A percentile compares a stretch with the other conserved stretches of the same genome.
Conservation (phyloP, 1,140 invertebrate species). For the Galleria mellonella region DNA sequence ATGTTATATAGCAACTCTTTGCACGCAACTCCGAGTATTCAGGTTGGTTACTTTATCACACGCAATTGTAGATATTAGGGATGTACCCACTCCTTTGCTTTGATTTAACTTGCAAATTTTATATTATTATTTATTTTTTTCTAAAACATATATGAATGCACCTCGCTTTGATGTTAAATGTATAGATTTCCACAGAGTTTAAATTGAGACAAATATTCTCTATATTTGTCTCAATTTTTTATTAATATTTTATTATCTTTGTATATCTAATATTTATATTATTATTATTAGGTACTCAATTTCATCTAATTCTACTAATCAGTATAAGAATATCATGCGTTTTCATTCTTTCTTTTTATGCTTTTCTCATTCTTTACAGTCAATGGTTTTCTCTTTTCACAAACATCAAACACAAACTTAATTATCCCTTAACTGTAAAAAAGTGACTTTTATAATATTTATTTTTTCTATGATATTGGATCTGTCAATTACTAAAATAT, state of each 20-base stretch:
- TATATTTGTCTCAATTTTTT: too few species aligned
- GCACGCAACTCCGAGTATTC: conserved; percentile 23
- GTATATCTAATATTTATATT: too few species aligned
- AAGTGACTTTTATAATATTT: conserved; percentile 9
- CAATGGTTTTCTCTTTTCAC: conserved; percentile 68
- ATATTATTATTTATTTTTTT: conserved; percentile 11
- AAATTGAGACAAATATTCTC: too few species aligned
- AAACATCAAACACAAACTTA: conserved; percentile 58
- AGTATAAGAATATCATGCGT: not conserved
- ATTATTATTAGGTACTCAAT: too few species aligned
- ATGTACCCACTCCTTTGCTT: conserved; percentile 20
- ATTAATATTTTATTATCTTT: too few species aligned
- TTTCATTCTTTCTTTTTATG: conserved; percentile 11
- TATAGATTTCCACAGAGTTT: too few species aligned
- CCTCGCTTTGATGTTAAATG: not conserved
- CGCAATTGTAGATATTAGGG: conserved; percentile 23
- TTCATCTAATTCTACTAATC: too few species aligned
- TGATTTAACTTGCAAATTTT: conserved; percentile 7
- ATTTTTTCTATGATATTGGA: conserved; percentile 15
- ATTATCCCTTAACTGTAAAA: conserved; percentile 16
- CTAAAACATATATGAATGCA: not conserved
- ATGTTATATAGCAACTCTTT: conserved; percentile 21
- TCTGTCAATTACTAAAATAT: conserved; percentile 7
- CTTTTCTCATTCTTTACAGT: conserved; percentile 23
- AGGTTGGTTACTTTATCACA: conserved; percentile 16